Base-by-base conservation (phyloP, 2,888 invertebrate species). In the Harmothoe impar region DNA sequence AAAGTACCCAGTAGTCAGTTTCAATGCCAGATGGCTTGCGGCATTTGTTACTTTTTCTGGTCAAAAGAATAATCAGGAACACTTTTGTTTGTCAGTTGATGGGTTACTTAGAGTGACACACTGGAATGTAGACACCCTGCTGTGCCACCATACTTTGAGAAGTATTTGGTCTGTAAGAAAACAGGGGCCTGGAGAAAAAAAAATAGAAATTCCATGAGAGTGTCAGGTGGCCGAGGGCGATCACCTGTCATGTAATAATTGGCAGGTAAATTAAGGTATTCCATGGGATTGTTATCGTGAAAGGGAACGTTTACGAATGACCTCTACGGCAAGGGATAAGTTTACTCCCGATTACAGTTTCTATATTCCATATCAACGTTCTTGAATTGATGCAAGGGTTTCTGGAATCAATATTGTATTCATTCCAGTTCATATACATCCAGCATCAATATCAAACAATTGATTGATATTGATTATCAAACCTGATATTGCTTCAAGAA, bases 21-120 rank as follows among this genome's bases (percentile, higher is more conserved):
- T 54, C 54, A 15, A 10, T 62, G 62, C 23, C 62, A 62, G 62
- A 62, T 62, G 62, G 62, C 62, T 15, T 12, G n/a, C 23, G 62
- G 62, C 62, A n/a, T 62, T 10, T 62, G 62, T 62, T 15, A 62
- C 62, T 62, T 62, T 20, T n/a, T 20, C 62, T n/a, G 62, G 62
- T n/a, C 62, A n/a, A 62, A 62, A n/a, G n/a, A 62, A 62, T n/a
- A 62, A 62, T 20, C 20, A 62, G 43, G 43, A 7, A 43, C 3
- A 43, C 10, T 43, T 43, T 62, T 62, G n/a, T 62, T 62, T 62
- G 23, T 62, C 25, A 3, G 62, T 43, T 43, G 62, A n/a, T 62
- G 62, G 5, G 62, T 20, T 62, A 62, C 23, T 62, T 62, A 62
- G 62, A 62, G 62, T n/a, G 62, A 62, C 62, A 62, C 62, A 62